Percentiles rank a stretch among this genome's conserved stretches.
Conservation (phyloP, 2,888 invertebrate species). For the Ganaspis brasiliensis region DNA sequence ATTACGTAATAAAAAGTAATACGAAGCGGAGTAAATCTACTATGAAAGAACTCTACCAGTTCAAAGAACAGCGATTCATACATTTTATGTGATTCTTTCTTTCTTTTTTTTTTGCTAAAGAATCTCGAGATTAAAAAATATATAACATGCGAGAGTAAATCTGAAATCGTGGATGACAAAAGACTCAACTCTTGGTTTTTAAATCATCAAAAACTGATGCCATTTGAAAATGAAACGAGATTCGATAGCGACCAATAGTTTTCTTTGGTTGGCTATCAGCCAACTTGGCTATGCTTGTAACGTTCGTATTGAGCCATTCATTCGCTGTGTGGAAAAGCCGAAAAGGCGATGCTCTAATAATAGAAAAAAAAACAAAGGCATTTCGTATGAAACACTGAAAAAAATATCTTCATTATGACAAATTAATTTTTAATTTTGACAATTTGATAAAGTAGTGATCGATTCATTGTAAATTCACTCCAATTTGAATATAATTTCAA, state of each 20-base stretch:
- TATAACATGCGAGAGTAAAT: background rate
- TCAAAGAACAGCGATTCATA: background rate
- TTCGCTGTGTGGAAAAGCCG: conserved; percentile 12
- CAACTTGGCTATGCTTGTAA: conserved; percentile 60
- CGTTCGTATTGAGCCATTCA: conserved; percentile 58
- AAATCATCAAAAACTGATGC: conserved; percentile 35
- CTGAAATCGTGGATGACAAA: background rate
- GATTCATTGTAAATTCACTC: no score
- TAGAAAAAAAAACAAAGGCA: conserved; percentile 46
- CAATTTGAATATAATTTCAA: no score
- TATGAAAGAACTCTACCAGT: conserved; percentile 9
- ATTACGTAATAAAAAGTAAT: conserved; percentile 8
- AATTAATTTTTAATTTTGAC: background rate
- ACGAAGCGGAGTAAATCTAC: background rate
- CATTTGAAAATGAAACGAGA: conserved; percentile 60
- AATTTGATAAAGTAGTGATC: no score
- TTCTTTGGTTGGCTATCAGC: conserved; percentile 65
- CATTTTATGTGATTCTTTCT: background rate
- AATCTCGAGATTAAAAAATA: conserved; percentile 3
- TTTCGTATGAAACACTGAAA: conserved; percentile 3
- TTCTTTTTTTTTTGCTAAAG: background rate
- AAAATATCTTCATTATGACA: background rate
- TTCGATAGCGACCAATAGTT: conserved; percentile 60
- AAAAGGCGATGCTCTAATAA: conserved; percentile 24
- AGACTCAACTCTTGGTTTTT: conserved; percentile 33